Evolutionary conservation across 2,888 invertebrate genomes (phyloP), one percentile per base, ranked within the genome.

Genomic region (Podotricha telesiphe): DNA sequence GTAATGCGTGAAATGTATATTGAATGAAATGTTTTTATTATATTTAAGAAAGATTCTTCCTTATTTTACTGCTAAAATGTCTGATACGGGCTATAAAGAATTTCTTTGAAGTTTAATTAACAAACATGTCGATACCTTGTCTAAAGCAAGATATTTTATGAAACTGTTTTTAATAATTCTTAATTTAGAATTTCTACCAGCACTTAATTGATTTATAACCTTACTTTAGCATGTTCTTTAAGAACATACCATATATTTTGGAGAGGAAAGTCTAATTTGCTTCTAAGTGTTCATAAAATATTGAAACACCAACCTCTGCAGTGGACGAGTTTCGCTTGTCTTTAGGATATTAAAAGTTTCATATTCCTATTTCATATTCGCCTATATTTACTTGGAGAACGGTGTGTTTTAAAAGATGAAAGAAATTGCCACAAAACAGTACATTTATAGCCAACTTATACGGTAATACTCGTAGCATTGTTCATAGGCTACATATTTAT

Each of bases 201-300:
- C 59, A 45, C 11, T 65, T 67, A 67, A 67, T 61, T 67, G 59
- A 67, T 70, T 68, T 68, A 68, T 61, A 65, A 28, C 28, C 20
- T 28, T 28, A 67, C 42, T 61, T 53, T 11, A 70, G 37, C 40
- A 62, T 45, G 28, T 50, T 75, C 42, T 61, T 70, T 73, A 77
- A 65, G 58, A 59, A 79, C 79, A 81, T 80, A 55, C 59, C 55
- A 56, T 78, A 51, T 81, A 81, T 78, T 71, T 76, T 81, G 82
- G 75, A 79, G 77, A 45, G 76, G 80, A 84, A 84, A 86, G 85
- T 82, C 79, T 86, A 87, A 87, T 87, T 86, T 86, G 84, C 82
- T 83, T 84, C 82, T 82, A 84, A 86, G 85, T 86, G 82, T 86
- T 85, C 84, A 83, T 87, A 86, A 88, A 88, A 88, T 88, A 86